Base-by-base conservation (phyloP, 2,888 invertebrate species). In the Phyllotreta striolata region DNA sequence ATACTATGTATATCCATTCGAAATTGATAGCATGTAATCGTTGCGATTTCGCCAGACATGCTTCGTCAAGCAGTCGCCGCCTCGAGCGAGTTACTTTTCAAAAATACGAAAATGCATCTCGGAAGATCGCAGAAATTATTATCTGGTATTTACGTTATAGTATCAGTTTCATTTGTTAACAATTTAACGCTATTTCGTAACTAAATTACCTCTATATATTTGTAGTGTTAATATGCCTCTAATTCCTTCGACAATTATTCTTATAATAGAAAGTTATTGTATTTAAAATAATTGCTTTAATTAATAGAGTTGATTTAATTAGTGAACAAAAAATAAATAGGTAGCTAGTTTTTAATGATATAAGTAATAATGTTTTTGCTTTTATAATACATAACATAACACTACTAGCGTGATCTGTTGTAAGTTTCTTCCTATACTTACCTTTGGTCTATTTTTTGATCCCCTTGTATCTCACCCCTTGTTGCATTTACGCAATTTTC, bases 1-100 rank as follows among this genome's bases (percentile, higher is more conserved):
- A 55, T 55, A 24, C 43, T 43, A 24, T 49, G 37, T 49, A 35
- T 49, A 47, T 24, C n/a, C 58, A 49, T 43, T 58, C 49, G 40
- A 58, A 58, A 47, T 57, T 57, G 38, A 47, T 57, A 38, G 57
- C 47, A 57, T 47, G 14, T 47, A 47, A 47, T 57, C 47, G 47
- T 39, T 37, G 24, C 39, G 46, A 47, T 47, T 38, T 55, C 35
- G 12, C 34, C 24, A 41, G 55, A 43, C 43, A 43, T 40, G 57
- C 57, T 57, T 47, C 47, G 14, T 46, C 57, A 47, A 34, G 47
- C 39, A 47, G 12, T 24, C 24, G 14, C 13, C 39, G 39, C 57
- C 47, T 10, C 6, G 13, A 14, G 52, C 10, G 41, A 41, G 9
- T 41, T 41, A 10, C 10, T 41, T 41, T 41, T 41, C 9, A 41